Evolutionary conservation across 1,140 invertebrate species (phyloP), one percentile per base, ranked within the genome.

Genomic region (Coenobita brevimanus): DNA sequence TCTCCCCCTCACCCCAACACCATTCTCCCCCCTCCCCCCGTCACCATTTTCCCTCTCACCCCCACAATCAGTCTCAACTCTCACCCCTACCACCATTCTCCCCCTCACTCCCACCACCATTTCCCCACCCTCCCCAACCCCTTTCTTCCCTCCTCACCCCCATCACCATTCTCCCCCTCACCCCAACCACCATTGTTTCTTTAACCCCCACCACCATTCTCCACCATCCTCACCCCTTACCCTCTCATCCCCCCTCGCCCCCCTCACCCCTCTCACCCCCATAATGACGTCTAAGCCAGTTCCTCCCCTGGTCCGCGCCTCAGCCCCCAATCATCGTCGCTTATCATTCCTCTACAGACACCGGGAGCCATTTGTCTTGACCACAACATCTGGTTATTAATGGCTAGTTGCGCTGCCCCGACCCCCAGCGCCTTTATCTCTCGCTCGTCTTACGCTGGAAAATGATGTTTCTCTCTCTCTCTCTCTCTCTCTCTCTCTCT

Each of bases 301-400:
- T 46, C 10, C 67, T 71, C 50, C 76, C 67, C 8, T n/a, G n/a
- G 76, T 50, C 46, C 27, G 6, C n/a, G 43, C 27, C 54, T n/a
- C n/a, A 83, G 67, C 82, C 69, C 0, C 33, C 41, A 83, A 83
- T 83, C 82, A 83, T 60, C 82, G 67, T 57, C 69, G 30, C 82
- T 83, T 83, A 83, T 83, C 82, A 83, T 83, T 83, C 82, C 46
- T 36, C 69, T 83, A 73, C 82, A 73, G 82, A 83, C 82, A 83
- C 82, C 27, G 43, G 67, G 13, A 73, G 69, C 69, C 82, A 83
- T 83, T 83, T 83, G 82, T 75, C 82, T 83, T 83, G n/a, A 69
- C 82, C 82, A 73, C 43, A 73, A 43, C 46, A 13, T 50, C 62
- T 73, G 15, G 67, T 73, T 83, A 83, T 71, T 83, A 73, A 83